phyloP scores from a whole-genome alignment of 2,888 invertebrate genomes.

The Chalcosyrphus nemorum region DNA sequence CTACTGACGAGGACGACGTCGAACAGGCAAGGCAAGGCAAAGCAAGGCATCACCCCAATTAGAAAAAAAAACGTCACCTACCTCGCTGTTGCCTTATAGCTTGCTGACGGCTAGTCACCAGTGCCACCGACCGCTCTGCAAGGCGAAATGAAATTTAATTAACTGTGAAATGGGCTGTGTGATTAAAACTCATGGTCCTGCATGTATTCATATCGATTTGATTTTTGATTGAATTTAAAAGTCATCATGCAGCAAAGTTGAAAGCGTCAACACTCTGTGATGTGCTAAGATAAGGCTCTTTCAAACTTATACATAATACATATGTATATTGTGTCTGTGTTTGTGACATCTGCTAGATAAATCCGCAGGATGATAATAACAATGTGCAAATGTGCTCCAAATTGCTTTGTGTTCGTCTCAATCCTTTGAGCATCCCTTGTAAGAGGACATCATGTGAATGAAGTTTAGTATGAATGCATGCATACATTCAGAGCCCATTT shows the following conservation, averaged over 20 bases:
- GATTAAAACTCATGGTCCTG: constrained; percentile 57
- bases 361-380: constrained; percentile 33
- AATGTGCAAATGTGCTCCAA: constrained; percentile 43
- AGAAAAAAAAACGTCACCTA: constrained; percentile 25
- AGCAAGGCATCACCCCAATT: neutral
- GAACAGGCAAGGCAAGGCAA: constrained; percentile 1
- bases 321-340: neutral
- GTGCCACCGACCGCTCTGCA: too few relatives aligned
- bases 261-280: constrained; percentile 15
- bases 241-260: constrained; percentile 53
- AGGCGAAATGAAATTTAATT: constrained; percentile 62
- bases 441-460: constrained; percentile 38
- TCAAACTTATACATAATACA: neutral
- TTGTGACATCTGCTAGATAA: neutral
- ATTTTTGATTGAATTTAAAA: constrained; percentile 68
- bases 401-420: constrained; percentile 50
- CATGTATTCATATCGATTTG: constrained; percentile 55
- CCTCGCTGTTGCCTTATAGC: constrained; percentile 45
- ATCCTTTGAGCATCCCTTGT: constrained; percentile 29
- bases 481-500: constrained; percentile 49
- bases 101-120: neutral
- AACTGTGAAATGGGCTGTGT: constrained; percentile 63
- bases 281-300: constrained; percentile 7
- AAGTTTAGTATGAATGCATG: constrained; percentile 34
- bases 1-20: too few relatives aligned